Conservation (phyloP, 2,797 vertebrate species). For the Rhabdophis nuchalis region DNA sequence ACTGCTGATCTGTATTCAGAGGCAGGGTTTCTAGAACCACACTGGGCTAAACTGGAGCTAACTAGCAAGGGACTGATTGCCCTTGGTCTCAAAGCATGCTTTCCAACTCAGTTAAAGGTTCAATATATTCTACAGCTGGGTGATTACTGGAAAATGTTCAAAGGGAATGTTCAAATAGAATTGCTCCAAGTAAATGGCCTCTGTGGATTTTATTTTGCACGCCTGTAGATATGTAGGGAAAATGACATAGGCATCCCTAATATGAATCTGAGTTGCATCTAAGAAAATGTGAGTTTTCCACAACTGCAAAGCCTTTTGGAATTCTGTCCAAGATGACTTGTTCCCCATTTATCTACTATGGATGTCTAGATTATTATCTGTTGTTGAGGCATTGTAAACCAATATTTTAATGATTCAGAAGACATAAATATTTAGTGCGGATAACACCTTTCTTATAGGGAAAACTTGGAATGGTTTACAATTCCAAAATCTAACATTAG, state of each 20-base stretch:
- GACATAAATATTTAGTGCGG: neutral
- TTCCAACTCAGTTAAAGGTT: neutral
- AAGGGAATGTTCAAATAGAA: neutral
- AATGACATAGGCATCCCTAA: neutral
- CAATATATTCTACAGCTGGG: neutral
- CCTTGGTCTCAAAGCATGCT: neutral
- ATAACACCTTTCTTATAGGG: neutral
- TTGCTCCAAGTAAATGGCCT: neutral
- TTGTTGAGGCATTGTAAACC: neutral
- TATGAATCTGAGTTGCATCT: neutral
- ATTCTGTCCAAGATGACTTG: neutral
- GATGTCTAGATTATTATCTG: neutral
- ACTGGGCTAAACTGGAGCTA: neutral
- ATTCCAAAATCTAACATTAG: neutral
- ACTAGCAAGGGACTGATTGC: neutral
- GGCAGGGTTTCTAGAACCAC: neutral
- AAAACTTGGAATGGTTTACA: neutral
- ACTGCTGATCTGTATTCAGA: neutral
- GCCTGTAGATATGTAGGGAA: neutral
- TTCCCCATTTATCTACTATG: neutral
- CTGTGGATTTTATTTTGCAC: neutral
- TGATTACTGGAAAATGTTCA: neutral
- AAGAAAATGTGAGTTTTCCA: neutral
- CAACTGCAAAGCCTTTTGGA: neutral
- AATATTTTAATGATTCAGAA: neutral